A percentile compares a stretch with the other conserved stretches of the same genome.
phyloP scores from a whole-genome alignment of 2,888 invertebrate species.

The Tiphia femorata region DNA sequence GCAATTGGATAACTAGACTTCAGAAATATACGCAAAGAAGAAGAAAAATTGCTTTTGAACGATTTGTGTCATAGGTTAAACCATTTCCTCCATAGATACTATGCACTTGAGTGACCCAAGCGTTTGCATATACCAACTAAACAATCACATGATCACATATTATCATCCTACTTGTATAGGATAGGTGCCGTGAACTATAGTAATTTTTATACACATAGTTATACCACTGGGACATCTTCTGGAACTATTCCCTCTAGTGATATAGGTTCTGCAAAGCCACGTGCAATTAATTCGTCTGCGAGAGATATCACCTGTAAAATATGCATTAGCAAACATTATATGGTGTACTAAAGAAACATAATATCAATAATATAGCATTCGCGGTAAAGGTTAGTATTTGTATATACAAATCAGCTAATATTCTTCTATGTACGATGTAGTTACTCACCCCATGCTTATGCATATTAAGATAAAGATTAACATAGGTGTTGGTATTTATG shows the following conservation, averaged over 20 bases:
- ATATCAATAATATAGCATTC: no score
- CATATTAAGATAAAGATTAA: slow-evolving; percentile 87
- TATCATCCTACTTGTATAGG: slow-evolving; percentile 18
- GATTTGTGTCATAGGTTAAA: neutral
- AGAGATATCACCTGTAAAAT: slow-evolving; percentile 85
- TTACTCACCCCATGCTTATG: slow-evolving; percentile 78
- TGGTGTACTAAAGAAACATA: no score
- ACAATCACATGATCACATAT: slow-evolving; percentile 34
- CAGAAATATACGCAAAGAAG: neutral
- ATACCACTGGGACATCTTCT: slow-evolving; percentile 25
- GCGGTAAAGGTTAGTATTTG: no score
- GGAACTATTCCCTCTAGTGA: slow-evolving; percentile 56
- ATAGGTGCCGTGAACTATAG: neutral
- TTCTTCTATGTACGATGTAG: no score
- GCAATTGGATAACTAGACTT: no score
- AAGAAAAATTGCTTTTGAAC: neutral
- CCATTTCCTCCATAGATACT: neutral
- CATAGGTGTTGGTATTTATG: slow-evolving; percentile 81
- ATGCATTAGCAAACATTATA: slow-evolving; percentile 34
- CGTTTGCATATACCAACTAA: slow-evolving; percentile 26
- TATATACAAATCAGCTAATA: no score
- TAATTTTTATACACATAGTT: neutral
- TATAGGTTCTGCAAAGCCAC: slow-evolving; percentile 85
- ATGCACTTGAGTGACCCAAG: slow-evolving; percentile 3
- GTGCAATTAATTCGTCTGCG: slow-evolving; percentile 88